These are phyloP conservation scores for Sipha flava DNA, from an alignment of 1,140 invertebrate species.

Conservation along the genomic window DNA sequence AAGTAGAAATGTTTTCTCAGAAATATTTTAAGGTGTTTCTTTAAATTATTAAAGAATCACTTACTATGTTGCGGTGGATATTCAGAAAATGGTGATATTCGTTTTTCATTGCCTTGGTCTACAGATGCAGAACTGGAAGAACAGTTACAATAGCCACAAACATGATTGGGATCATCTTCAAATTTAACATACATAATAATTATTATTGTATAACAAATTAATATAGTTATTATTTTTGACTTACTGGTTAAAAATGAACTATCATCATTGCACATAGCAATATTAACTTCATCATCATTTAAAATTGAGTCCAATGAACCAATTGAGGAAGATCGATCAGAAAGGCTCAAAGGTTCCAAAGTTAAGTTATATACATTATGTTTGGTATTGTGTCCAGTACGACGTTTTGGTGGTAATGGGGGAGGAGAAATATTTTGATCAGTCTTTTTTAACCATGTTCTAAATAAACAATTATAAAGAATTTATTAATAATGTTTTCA, in stretches of 20 bases:
- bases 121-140: constrained; percentile 26
- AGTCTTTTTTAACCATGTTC: constrained; percentile 39
- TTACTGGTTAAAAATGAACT: constrained; percentile 41
- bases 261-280: constrained; percentile 52
- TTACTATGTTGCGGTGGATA: constrained; percentile 24
- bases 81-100: constrained; percentile 19
- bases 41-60: not conserved
- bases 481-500: not conserved
- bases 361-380: not conserved
- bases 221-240: not conserved
- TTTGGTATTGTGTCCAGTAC: constrained; percentile 40
- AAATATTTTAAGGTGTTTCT: not conserved
- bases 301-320: constrained; percentile 75
- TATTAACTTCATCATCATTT: constrained; percentile 59
- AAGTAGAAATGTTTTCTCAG: no score
- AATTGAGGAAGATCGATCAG: constrained; percentile 50
- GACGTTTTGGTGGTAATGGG: constrained; percentile 66
- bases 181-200: not conserved
- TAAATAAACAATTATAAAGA: no score
- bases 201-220: not conserved
- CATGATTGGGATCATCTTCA: constrained; percentile 15
- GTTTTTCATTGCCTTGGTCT: constrained; percentile 24
- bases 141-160: constrained; percentile 29
- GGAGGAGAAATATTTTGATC: constrained; percentile 50
- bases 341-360: constrained; percentile 28